Evolutionary conservation across 2,113 vertebrate genomes (phyloP), one percentile per base, ranked within the genome.

Genomic region (Pachycephala philippinensis): DNA sequence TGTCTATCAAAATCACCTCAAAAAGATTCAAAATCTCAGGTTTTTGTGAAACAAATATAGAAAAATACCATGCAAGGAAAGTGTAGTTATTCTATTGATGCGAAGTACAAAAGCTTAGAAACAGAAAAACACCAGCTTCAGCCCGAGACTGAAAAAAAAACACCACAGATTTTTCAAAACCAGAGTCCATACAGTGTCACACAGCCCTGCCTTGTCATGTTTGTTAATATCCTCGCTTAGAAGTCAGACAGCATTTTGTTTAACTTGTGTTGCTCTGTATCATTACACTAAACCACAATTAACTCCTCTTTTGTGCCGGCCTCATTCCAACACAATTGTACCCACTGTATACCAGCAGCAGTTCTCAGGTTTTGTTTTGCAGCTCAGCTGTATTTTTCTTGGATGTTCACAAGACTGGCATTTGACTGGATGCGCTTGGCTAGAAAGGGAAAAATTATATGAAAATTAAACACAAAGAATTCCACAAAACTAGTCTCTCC

Each of bases 341-440:
- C 65, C 95, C 96, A 97, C 95, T 96, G 96, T 96, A 93, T 87
- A 95, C 84, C 87, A 93, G 93, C 91, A 95, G 94, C 89, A 91
- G 96, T 37, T 95, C 94, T 95, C 96, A 96, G 93, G 95, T 96
- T 95, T 89, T 94, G 82, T 93, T 96, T 90, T 57, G 88, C 50
- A 96, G 92, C 97, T 99, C 98, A 99, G 98, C 97, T 99, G 97
- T 95, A 96, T 97, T 99, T 99, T 98, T 99, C 99, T 98, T 99
- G 99, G 97, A 99, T 98, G 97, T 99, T 98, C 96, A 98, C 98
- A 96, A 99, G 96, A 92, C 97, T 99, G 97, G 97, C 94, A 97
- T 98, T 99, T 74, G 99, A 99, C 96, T 98, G 99, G 28, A 99
- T 98, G 94, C 99, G 98, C 56, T 99, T 99, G 86, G 99, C 99